Evolutionary conservation across 2,797 vertebrate species (phyloP).

Genomic region (Poeciliopsis turneri): DNA sequence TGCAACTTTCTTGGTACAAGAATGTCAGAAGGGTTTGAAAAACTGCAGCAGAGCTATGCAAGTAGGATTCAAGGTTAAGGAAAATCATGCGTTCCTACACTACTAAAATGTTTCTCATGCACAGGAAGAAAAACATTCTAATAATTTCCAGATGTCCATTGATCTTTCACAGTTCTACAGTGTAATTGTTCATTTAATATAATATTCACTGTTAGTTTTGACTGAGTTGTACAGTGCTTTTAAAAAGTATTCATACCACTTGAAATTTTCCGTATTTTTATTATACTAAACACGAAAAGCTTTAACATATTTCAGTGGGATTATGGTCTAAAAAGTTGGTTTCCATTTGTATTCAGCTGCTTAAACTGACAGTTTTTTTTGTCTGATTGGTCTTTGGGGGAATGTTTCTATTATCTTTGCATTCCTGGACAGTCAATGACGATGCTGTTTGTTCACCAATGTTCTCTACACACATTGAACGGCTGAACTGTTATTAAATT

Average conservation of each 20-base stretch:
- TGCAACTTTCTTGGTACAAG: not conserved
- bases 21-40: not conserved
- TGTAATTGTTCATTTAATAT: not conserved
- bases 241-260: not conserved
- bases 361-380: not conserved
- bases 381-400: not conserved
- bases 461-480: too few species aligned
- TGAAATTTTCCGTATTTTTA: not conserved
- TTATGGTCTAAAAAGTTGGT: not conserved
- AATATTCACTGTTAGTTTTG: not conserved
- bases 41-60: not conserved
- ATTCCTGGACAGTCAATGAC: not conserved
- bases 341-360: not conserved
- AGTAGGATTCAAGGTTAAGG: not conserved
- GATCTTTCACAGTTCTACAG: not conserved
- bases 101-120: constrained; percentile 1
- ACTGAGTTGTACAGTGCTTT: not conserved
- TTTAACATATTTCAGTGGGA: not conserved
- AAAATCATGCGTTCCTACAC: not conserved
- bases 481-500: too few species aligned
- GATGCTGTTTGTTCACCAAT: too few species aligned
- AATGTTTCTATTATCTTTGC: not conserved
- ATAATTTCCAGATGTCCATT: constrained; percentile 1
- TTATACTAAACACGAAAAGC: not conserved
- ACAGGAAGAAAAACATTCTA: not conserved